Percentiles rank a stretch among this genome's conserved stretches.
Conservation (phyloP, 2,888 invertebrate species). For the Antheraea yamamai region DNA sequence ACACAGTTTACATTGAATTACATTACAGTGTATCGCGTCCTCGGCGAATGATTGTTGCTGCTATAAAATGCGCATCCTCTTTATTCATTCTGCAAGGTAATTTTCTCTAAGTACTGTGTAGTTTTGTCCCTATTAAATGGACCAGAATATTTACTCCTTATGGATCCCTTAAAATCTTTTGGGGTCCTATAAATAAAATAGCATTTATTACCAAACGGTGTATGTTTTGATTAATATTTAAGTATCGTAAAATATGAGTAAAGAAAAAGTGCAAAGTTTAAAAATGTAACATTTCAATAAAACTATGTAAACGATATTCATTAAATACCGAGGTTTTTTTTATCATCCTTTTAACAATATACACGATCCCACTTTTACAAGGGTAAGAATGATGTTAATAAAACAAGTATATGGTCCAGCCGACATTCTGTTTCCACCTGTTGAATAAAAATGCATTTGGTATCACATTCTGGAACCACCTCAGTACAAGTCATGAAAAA, state of each 20-base stretch:
- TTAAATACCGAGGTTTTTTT: slow-evolving; percentile 58
- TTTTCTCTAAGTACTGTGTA: slow-evolving; percentile 34
- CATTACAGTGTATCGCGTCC: slow-evolving; percentile 25
- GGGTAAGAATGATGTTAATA: slow-evolving; percentile 45
- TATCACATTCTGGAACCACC: not conserved
- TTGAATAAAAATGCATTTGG: slow-evolving; percentile 24
- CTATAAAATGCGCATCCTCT: slow-evolving; percentile 44
- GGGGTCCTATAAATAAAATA: slow-evolving; percentile 73
- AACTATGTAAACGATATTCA: slow-evolving; percentile 78
- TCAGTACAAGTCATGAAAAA: not conserved
- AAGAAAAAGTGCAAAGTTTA: slow-evolving; percentile 80
- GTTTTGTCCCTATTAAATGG: slow-evolving; percentile 42
- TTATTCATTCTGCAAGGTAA: slow-evolving; percentile 34
- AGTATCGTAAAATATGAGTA: slow-evolving; percentile 69
- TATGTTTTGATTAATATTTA: slow-evolving; percentile 78
- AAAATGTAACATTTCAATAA: slow-evolving; percentile 80
- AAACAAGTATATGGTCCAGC: slow-evolving; percentile 50
- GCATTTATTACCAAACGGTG: slow-evolving; percentile 82
- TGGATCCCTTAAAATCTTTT: slow-evolving; percentile 67
- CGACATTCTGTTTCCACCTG: slow-evolving; percentile 65
- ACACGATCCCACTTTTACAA: slow-evolving; percentile 34
- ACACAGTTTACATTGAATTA: not conserved
- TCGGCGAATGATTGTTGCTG: slow-evolving; percentile 38
- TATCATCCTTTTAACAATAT: slow-evolving; percentile 33
- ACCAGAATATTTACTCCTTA: slow-evolving; percentile 58